Percentiles rank a stretch among this genome's conserved stretches.
phyloP scores from a whole-genome alignment of 1,140 invertebrate genomes.

The Hormaphis cornu region DNA sequence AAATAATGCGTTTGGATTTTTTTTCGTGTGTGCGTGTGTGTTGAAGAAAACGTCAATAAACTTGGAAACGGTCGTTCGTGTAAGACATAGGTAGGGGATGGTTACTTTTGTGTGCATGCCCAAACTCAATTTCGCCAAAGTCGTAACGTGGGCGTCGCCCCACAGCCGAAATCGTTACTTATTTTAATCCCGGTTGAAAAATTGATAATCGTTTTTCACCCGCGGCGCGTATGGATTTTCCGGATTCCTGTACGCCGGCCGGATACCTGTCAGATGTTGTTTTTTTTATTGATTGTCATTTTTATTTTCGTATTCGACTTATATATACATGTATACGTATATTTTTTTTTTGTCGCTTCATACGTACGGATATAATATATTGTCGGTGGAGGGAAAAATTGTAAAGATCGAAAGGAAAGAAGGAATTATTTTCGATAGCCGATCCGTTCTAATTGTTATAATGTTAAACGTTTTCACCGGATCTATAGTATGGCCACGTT shows the following conservation, averaged over 20 bases:
- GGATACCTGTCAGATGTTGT: slow-evolving; percentile 13
- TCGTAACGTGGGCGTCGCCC: slow-evolving; percentile 19
- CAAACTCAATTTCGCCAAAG: slow-evolving; percentile 12
- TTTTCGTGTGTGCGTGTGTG: too few species aligned
- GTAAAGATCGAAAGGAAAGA: neutral
- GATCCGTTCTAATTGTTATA: too few species aligned
- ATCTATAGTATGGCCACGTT: too few species aligned
- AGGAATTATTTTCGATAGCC: too few species aligned
- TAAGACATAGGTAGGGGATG: neutral
- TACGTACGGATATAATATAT: too few species aligned
- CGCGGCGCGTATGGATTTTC: neutral
- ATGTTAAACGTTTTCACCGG: too few species aligned
- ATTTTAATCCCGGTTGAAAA: slow-evolving; percentile 30
- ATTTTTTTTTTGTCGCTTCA: too few species aligned
- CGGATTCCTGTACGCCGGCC: neutral
- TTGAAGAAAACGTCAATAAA: slow-evolving; percentile 31
- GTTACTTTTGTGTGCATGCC: slow-evolving; percentile 22
- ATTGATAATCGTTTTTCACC: slow-evolving; percentile 30
- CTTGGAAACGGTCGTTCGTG: neutral
- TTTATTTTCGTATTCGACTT: neutral
- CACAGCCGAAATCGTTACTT: slow-evolving; percentile 14
- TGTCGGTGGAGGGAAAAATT: neutral
- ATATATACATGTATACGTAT: neutral
- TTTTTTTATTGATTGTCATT: neutral
- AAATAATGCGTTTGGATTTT: too few species aligned